Base-by-base conservation (phyloP, 2,888 invertebrate genomes). In the Amphipyra tragopoginis region DNA sequence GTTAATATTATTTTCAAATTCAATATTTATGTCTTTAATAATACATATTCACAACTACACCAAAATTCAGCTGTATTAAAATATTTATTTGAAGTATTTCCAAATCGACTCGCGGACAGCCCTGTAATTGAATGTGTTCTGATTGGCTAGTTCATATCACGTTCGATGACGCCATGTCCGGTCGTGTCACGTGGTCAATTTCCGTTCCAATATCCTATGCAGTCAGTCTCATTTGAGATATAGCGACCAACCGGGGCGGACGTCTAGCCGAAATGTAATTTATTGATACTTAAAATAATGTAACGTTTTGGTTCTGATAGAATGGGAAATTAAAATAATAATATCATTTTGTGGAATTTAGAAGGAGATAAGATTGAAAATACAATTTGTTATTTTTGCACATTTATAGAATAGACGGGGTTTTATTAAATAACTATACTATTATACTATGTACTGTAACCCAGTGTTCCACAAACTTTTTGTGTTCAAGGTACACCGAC, bases 101-200 rank as follows among this genome's bases (percentile, higher is more conserved):
- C 39, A 47, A 33, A 43, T 26, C 4, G 10, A 11, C 10, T 53
- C 44, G 15, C 9, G 34, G 75, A 76, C 80, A 79, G 67, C 81
- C 75, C 83, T 79, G 74, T 91, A 92, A 93, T 92, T 91, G 88
- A 93, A 92, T 89, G 82, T 80, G 72, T 81, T 68, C 84, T 88
- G 92, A 93, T 93, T 93, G 92, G 91, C 89, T 87, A 87, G 90
- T 90, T 88, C 89, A 83, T 87, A 87, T 89, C 88, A 86, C 86
- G 85, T 83, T 82, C 86, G 86, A 90, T 90, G 90, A 90, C 89
- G 90, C 86, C 87, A 85, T 85, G 82, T 90, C 92, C 91, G 89
- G 87, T 80, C 83, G 80, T 84, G 90, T 89, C 91, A 90, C 89
- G 88, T 90, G 89, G 86, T 85, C 90, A 88, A 93, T 93, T 93